A percentile compares a stretch with the other conserved stretches of the same genome.
phyloP scores from a whole-genome alignment of 2,113 vertebrate species.

The Numida meleagris region DNA sequence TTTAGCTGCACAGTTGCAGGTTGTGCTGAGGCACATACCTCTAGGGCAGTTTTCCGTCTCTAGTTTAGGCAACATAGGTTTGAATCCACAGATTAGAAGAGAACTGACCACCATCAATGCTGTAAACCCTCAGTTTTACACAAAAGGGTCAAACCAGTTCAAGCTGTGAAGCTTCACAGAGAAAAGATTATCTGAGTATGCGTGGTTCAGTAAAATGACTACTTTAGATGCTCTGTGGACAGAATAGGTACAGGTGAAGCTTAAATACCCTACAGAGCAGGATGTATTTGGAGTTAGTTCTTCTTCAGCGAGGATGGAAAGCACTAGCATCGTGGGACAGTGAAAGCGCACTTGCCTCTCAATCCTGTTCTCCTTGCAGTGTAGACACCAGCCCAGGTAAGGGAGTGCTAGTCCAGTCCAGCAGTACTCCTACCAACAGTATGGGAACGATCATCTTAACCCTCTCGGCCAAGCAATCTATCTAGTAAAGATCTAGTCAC shows the following conservation, averaged over 20 bases:
- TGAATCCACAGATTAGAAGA: neutral
- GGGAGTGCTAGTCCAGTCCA: neutral
- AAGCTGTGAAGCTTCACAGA: neutral
- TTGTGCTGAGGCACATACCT: neutral
- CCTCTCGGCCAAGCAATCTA: neutral
- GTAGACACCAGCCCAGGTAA: neutral
- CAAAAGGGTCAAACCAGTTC: neutral
- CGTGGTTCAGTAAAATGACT: neutral
- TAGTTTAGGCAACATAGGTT: neutral
- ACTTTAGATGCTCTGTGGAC: neutral
- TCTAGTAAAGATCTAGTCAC: neutral
- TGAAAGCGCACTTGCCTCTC: neutral
- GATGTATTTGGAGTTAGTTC: neutral
- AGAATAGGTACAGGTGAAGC: neutral
- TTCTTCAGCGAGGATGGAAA: neutral
- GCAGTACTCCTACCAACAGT: neutral
- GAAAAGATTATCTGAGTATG: neutral
- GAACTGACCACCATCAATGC: neutral
- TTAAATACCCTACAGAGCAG: neutral
- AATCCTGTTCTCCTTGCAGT: neutral
- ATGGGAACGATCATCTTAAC: neutral
- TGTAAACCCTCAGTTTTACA: neutral
- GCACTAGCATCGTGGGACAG: rapidly evolving
- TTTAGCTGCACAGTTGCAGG: neutral
- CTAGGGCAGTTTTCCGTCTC: neutral